Evolutionary conservation across 2,888 invertebrate genomes (phyloP), one percentile per base, ranked within the genome.

Genomic region (Eudasyphora cyanicolor): DNA sequence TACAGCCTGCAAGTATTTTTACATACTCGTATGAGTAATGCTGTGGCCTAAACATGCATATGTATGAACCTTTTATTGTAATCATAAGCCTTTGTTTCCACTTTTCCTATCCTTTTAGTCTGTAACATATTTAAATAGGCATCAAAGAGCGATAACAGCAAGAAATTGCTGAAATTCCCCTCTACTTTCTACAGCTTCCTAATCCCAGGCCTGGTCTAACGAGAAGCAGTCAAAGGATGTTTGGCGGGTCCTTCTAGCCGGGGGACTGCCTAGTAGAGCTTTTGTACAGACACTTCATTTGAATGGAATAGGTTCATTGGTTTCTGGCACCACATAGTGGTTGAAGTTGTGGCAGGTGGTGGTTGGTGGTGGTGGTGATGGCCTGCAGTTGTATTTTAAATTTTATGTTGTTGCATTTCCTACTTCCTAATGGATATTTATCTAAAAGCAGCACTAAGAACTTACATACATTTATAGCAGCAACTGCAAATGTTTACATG

Each of bases 111-210:
- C 21, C 24, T 42, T 42, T 67, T 24, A 24, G 42, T 42, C 19
- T 67, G 67, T 67, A 67, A 67, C 67, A 67, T 24, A 67, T 42
- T 42, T 67, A 67, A 67, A 67, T 64, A 64, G 12, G 42, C 67
- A 64, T 64, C 64, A 64, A 64, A 64, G 35, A 19, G 27, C 24
- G 14, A 45, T 8, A 32, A 38, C 38, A 38, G 2, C 45, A 12
- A 45, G n/a, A 60, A n/a, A n/a, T n/a, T n/a, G n/a, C n/a, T n/a
- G n/a, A 45, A 12, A 49, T 19, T 17, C 49, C 49, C 17, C 49
- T n/a, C n/a, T n/a, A n/a, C n/a, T n/a, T n/a, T n/a, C n/a, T n/a
- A n/a, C 5, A 49, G 17, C 49, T 49, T 49, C 17, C 49, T 19
- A 49, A 49, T n/a, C n/a, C 49, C 49, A 17, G 14, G 45, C 12